Evolutionary conservation across 2,797 vertebrate genomes (phyloP), one percentile per base, ranked within the genome.

Genomic region (Yasuhikotakia modesta): DNA sequence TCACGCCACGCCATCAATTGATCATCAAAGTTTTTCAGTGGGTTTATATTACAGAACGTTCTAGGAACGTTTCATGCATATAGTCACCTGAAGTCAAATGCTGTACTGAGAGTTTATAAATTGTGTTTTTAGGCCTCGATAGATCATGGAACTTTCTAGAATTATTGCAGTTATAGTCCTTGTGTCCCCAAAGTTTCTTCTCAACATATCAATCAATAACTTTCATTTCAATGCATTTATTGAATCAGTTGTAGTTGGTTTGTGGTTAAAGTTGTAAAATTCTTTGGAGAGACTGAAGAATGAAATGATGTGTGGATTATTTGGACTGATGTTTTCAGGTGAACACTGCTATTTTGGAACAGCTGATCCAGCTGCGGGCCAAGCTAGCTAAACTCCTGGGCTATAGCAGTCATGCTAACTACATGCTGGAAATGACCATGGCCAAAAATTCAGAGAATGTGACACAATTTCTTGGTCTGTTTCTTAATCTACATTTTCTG

Each of bases 371-470:
- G n/a, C 89, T 98, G 79, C 89, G 95, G 39, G 91, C 96, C 70
- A 93, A 94, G 88, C 88, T 95, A n/a, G 95, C 97, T 73, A 88
- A 88, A 70, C 88, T 98, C 32, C 94, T 98, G 2, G 96, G 96
- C 80, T 97, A 96, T 73, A 91, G 85, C 72, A 95, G 92, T 73
- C 95, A 98, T 60, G 96, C 95, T 19, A 91, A 96, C 88, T 98
- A 97, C 85, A 94, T 97, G 70, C 92, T 99, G 85, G 96, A 97
- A 86, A 87, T 98, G 82, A 99, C 97, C 89, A 97, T 97, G 87
- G 97, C 96, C 4, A 95, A 95, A 91, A 92, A 90, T 73, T 85
- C 88, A 0, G 85, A 82, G 81, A 91, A 85, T 53, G 92, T 93
- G 76, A 86, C 87, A 16, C 79, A 70, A 35, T 94, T 93, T 84